These are phyloP conservation scores for Cheilosia pagana DNA, from an alignment of 2,888 invertebrate genomes.

Conservation along the genomic window DNA sequence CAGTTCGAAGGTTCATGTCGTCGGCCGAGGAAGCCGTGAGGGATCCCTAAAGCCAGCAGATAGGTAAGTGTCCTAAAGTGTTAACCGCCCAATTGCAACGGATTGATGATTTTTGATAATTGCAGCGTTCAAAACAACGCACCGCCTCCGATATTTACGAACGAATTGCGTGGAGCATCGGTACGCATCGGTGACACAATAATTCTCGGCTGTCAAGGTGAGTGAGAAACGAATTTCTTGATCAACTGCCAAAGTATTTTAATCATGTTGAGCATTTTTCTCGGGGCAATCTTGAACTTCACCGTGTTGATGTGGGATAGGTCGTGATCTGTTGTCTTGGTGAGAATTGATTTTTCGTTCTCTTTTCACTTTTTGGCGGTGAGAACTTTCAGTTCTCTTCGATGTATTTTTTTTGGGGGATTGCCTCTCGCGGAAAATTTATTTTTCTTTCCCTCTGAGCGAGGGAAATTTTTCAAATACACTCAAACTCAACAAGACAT, in stretches of 20 bases:
- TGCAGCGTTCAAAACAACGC: slow-evolving; percentile 80
- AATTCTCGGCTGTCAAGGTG: slow-evolving; percentile 90
- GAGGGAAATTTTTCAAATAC: slow-evolving; percentile 21
- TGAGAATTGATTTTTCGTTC: neutral
- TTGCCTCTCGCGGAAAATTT: slow-evolving; percentile 10
- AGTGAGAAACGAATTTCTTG: slow-evolving; percentile 77
- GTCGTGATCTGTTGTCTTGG: slow-evolving; percentile 37
- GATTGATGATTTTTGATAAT: slow-evolving; percentile 9
- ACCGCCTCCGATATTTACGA: slow-evolving; percentile 91
- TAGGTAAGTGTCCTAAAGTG: slow-evolving; percentile 84
- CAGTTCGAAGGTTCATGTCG: slow-evolving; percentile 92
- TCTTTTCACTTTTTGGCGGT: neutral
- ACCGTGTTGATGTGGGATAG: slow-evolving; percentile 67
- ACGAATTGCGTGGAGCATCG: slow-evolving; percentile 89
- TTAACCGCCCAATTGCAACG: neutral
- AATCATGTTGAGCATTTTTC: slow-evolving; percentile 51
- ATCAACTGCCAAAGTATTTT: slow-evolving; percentile 77
- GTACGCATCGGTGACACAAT: slow-evolving; percentile 91
- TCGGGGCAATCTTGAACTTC: slow-evolving; percentile 67
- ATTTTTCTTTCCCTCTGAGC: slow-evolving; percentile 19
- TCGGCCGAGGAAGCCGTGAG: slow-evolving; percentile 89
- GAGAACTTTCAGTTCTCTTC: slow-evolving; percentile 19
- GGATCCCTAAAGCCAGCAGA: slow-evolving; percentile 88
- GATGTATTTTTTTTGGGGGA: neutral
- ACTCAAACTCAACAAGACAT: neutral